These are phyloP conservation scores for Zophobas morio DNA, from an alignment of 1,140 invertebrate species.

Conservation along the genomic window DNA sequence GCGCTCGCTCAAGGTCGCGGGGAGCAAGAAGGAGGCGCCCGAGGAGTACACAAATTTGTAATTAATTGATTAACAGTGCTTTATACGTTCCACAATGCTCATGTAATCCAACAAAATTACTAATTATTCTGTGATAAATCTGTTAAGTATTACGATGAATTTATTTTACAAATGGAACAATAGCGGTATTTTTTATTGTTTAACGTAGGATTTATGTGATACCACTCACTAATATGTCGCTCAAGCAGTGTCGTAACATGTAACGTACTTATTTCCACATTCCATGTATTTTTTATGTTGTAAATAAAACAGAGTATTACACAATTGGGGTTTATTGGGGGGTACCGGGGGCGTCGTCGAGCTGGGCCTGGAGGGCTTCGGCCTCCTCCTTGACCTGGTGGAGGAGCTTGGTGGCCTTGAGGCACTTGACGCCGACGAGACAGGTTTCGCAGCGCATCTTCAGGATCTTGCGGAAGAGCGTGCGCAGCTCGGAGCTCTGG, in stretches of 20 bases:
- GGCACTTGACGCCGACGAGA: neutral
- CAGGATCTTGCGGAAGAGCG: neutral
- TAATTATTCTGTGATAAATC: conserved; percentile 56
- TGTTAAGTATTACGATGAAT: conserved; percentile 36
- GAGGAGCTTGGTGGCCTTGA: conserved; percentile 15
- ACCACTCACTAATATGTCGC: conserved; percentile 8
- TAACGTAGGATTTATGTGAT: conserved; percentile 33
- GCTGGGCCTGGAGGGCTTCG: neutral
- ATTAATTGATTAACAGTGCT: conserved; percentile 37
- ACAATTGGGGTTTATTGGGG: neutral
- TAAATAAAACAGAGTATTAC: conserved; percentile 33
- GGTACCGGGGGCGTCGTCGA: too few relatives aligned
- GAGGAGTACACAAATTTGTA: conserved; percentile 58
- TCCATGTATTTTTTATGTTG: conserved; percentile 38
- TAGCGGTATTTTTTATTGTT: conserved; percentile 28
- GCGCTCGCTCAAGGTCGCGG: conserved; percentile 61
- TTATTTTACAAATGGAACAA: conserved; percentile 34
- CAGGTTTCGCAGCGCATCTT: conserved; percentile 27
- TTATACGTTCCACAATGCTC: conserved; percentile 36
- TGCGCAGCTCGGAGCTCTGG: conserved; percentile 5
- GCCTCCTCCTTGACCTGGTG: neutral
- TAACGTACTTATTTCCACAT: conserved; percentile 34
- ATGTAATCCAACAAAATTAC: conserved; percentile 42
- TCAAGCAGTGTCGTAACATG: conserved; percentile 16
- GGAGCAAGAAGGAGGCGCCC: conserved; percentile 41